Conservation (phyloP, 2,113 vertebrate genomes). For the Actinemys pallida region DNA sequence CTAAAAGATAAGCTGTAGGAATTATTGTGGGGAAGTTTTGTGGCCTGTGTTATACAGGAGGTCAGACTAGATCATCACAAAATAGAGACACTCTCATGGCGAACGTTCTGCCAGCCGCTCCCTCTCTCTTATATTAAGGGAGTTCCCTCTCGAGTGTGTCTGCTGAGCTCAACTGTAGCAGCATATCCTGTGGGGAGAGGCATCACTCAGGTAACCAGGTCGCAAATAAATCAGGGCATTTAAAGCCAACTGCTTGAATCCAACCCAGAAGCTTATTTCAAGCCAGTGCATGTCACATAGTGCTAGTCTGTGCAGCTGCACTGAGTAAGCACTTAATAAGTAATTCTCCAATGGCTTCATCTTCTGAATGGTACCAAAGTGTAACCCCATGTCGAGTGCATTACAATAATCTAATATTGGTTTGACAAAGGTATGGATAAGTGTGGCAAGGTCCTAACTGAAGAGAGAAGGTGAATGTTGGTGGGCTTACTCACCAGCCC, state of each 20-base stretch:
- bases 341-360: not conserved
- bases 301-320: not conserved
- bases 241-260: not conserved
- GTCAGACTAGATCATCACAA: not conserved
- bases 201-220: not conserved
- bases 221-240: not conserved
- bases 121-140: not conserved
- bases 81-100: not conserved
- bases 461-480: not conserved
- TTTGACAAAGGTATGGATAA: not conserved
- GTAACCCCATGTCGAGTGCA: too few relatives aligned
- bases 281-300: rapidly evolving
- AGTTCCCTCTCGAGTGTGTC: not conserved
- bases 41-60: not conserved
- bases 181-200: not conserved
- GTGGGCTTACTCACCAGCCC: not conserved
- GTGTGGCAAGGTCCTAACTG: not conserved
- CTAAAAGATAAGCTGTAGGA: not conserved
- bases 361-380: not conserved
- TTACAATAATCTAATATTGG: not conserved
- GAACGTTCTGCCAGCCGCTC: not conserved
- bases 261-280: not conserved
- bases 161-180: not conserved
- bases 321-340: not conserved
- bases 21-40: not conserved